Conservation (phyloP, 2,797 vertebrate genomes). For the Falco berigora region DNA sequence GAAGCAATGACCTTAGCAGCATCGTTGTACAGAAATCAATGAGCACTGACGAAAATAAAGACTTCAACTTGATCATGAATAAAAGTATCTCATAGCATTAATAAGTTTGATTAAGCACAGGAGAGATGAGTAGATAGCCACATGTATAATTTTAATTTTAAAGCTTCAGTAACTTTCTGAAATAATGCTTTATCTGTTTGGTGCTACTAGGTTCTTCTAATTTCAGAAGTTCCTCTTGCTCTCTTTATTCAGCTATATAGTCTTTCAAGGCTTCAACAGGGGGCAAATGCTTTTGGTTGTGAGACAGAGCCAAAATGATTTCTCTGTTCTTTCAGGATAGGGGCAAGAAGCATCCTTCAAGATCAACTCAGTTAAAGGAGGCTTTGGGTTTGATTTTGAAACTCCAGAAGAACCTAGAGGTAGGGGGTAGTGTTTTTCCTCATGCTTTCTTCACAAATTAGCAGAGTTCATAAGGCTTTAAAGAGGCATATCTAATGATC, state of each 20-base stretch:
- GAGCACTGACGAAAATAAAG: not conserved
- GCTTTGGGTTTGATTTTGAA: slow-evolving; percentile 36
- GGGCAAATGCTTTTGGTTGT: not conserved
- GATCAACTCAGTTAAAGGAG: not conserved
- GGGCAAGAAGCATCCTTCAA: not conserved
- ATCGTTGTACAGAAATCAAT: not conserved
- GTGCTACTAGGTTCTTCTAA: not conserved
- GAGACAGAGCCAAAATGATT: not conserved
- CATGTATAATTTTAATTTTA: not conserved
- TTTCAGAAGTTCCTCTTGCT: not conserved
- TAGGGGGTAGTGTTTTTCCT: not conserved
- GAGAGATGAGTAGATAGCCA: not conserved
- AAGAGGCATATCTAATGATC: slow-evolving; percentile 28
- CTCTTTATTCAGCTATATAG: not conserved
- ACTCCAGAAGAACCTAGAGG: not conserved
- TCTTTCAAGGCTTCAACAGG: not conserved
- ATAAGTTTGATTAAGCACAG: not conserved
- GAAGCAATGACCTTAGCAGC: not conserved
- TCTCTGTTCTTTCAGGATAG: not conserved
- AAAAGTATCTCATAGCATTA: not conserved
- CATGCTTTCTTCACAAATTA: not conserved
- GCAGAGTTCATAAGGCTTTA: slow-evolving; percentile 40
- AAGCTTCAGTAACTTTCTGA: not conserved
- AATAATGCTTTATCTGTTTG: not conserved
- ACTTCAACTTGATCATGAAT: not conserved